Evolutionary conservation across 2,797 vertebrate species (phyloP).

Genomic region (Danio aesculapii): DNA sequence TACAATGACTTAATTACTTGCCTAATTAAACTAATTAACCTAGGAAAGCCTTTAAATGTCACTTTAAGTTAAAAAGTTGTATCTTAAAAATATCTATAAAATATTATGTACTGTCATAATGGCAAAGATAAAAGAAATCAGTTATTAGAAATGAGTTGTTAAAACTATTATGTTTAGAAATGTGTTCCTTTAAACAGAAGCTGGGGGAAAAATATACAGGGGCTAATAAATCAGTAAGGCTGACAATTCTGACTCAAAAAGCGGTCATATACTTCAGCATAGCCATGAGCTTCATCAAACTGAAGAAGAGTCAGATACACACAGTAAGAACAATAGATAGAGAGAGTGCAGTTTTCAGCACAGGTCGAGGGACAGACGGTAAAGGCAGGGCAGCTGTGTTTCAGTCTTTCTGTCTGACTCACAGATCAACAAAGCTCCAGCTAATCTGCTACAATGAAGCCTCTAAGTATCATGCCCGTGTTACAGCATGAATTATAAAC

Average conservation of each 20-base stretch:
- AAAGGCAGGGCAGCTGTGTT: constrained; percentile 46
- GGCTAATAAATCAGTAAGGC: no score
- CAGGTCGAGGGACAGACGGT: background rate
- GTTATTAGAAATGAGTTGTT: no score
- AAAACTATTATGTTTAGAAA: no score
- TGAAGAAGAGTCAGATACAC: constrained; percentile 20
- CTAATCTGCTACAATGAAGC: constrained; percentile 20
- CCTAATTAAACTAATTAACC: no score
- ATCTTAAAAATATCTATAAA: no score
- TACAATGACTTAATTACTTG: no score
- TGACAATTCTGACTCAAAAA: constrained; percentile 12
- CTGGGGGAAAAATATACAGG: no score
- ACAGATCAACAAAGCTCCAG: constrained; percentile 2
- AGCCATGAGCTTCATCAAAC: constrained; percentile 46
- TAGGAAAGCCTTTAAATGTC: no score
- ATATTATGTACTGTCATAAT: no score
- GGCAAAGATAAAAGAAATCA: no score
- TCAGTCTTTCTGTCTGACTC: constrained; percentile 14
- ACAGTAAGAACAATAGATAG: constrained; percentile 17
- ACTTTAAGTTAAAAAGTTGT: no score
- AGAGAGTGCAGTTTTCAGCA: constrained; percentile 34
- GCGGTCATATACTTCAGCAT: background rate
- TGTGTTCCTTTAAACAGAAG: no score
- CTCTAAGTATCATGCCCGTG: background rate
- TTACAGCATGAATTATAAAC: constrained; percentile 7